These are phyloP conservation scores for human DNA, from an alignment of 2,113 vertebrate genomes.

Conservation along the genomic window GRCh38 chr3:127607001-127607500, in stretches of 20 bases:
- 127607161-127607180: fast-evolving
- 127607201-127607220: not conserved
- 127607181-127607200: not conserved
- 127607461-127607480: not conserved
- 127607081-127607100: not conserved
- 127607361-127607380: fast-evolving
- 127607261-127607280: fast-evolving
- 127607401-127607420: fast-evolving
- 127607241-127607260: no score
- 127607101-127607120: fast-evolving
- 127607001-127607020: not conserved
- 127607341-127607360: not conserved
- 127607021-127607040: not conserved
- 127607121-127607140: not conserved
- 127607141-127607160: not conserved
- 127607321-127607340: not conserved
- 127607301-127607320: not conserved
- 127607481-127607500: not conserved
- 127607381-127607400: no score
- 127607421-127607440: fast-evolving
- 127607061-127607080: not conserved
- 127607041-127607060: not conserved
- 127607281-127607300: not conserved
- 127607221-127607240: no score
- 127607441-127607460: not conserved